phyloP scores from a whole-genome alignment of 2,888 invertebrate genomes.

The Rhodophaea formosa region DNA sequence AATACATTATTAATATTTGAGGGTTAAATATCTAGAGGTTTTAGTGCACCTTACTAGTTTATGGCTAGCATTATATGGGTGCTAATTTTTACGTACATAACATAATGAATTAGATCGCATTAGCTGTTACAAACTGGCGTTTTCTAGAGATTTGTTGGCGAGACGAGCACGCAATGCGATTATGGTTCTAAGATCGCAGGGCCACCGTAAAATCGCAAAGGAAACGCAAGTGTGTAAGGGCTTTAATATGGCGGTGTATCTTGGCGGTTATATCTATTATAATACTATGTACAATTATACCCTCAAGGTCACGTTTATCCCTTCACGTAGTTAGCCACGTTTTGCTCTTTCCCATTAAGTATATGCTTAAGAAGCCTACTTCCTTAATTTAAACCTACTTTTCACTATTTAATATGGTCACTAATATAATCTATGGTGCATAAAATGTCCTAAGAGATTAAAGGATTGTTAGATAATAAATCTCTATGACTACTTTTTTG shows the following conservation, averaged over 20 bases:
- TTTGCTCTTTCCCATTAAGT: slow-evolving; percentile 39
- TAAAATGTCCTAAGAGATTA: slow-evolving; percentile 55
- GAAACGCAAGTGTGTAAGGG: not conserved
- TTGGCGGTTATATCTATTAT: slow-evolving; percentile 31
- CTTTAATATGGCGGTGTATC: slow-evolving; percentile 29
- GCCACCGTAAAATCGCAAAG: not conserved
- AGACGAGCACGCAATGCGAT: not conserved
- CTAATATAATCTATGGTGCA: slow-evolving; percentile 61
- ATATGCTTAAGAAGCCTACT: slow-evolving; percentile 41
- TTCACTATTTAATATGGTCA: slow-evolving; percentile 41
- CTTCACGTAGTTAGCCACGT: slow-evolving; percentile 38
- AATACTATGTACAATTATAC: slow-evolving; percentile 28
- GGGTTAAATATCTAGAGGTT: slow-evolving; percentile 36
- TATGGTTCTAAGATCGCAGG: not conserved
- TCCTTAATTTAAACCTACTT: slow-evolving; percentile 33
- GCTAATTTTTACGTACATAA: slow-evolving; percentile 58
- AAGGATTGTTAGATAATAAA: slow-evolving; percentile 52
- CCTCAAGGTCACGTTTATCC: slow-evolving; percentile 23
- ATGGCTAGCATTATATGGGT: slow-evolving; percentile 66
- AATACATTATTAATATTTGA: slow-evolving; percentile 33
- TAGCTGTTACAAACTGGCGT: slow-evolving; percentile 18
- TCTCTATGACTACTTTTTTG: slow-evolving; percentile 43
- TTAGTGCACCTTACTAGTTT: slow-evolving; percentile 55
- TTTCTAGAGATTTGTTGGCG: not conserved
- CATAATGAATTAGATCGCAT: slow-evolving; percentile 35